phyloP scores from a whole-genome alignment of 2,888 invertebrate species.

The Poecilus cupreus region DNA sequence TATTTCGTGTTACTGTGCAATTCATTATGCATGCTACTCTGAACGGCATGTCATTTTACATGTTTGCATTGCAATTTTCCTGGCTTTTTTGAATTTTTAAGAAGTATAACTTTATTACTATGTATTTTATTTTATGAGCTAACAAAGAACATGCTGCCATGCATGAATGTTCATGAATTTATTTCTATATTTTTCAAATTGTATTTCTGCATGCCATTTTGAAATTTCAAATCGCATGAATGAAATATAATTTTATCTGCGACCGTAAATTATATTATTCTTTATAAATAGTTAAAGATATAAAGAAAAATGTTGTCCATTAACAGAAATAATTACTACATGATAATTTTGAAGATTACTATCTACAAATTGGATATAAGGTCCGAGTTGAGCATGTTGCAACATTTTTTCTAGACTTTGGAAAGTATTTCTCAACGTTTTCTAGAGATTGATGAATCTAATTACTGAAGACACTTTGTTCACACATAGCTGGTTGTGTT shows the following conservation, averaged over 20 bases:
- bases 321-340: conserved; percentile 17
- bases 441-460: conserved; percentile 20
- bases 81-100: conserved; percentile 53
- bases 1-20: conserved; percentile 41
- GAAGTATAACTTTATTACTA: conserved; percentile 57
- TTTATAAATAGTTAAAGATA: not conserved
- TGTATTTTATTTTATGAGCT: conserved; percentile 55
- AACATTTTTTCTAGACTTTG: conserved; percentile 24
- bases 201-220: not conserved
- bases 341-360: conserved; percentile 31
- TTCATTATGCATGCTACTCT: conserved; percentile 55
- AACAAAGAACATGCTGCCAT: conserved; percentile 31
- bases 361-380: conserved; percentile 37
- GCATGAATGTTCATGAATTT: conserved; percentile 26
- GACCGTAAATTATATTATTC: not conserved
- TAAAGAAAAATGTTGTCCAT: conserved; percentile 2
- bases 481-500: conserved; percentile 33
- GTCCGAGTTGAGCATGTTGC: conserved; percentile 2
- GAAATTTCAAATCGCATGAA: not conserved
- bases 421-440: conserved; percentile 14
- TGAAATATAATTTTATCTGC: conserved; percentile 7
- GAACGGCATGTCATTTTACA: conserved; percentile 57
- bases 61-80: conserved; percentile 58
- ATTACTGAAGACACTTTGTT: conserved; percentile 39
- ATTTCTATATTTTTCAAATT: conserved; percentile 36